A percentile compares a stretch with the other conserved stretches of the same genome.
Conservation (phyloP, 2,888 invertebrate genomes). For the Standfussiana lucernea region DNA sequence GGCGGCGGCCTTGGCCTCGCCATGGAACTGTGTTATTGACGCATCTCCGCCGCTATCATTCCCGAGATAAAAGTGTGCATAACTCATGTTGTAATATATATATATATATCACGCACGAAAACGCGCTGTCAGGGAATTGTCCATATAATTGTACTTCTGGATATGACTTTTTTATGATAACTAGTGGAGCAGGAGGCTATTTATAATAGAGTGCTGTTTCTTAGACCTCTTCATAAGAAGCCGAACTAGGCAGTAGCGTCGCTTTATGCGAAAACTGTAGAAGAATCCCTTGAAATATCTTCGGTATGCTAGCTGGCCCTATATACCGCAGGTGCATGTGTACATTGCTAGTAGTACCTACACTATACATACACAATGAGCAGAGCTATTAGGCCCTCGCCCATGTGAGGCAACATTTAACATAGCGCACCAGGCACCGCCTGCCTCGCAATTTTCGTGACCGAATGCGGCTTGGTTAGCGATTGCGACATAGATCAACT, state of each 20-base stretch:
- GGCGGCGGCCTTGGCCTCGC: constrained; percentile 82
- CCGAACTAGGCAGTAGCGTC: not conserved
- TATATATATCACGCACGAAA: constrained; percentile 20
- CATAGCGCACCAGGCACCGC: constrained; percentile 76
- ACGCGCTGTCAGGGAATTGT: not conserved
- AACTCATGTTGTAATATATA: constrained; percentile 28
- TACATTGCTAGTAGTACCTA: constrained; percentile 12
- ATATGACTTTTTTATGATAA: not conserved
- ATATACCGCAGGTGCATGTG: not conserved
- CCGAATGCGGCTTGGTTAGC: constrained; percentile 75
- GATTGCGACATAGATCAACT: constrained; percentile 74
- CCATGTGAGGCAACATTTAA: constrained; percentile 74
- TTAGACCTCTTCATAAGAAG: not conserved
- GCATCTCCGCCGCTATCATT: constrained; percentile 72
- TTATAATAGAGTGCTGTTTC: not conserved
- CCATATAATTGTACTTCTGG: not conserved
- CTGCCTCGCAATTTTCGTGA: constrained; percentile 79
- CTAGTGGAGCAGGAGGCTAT: not conserved
- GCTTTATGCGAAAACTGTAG: not conserved
- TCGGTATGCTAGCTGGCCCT: constrained; percentile 2
- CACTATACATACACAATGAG: constrained; percentile 42
- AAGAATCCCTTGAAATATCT: not conserved
- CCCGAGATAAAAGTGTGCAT: constrained; percentile 56
- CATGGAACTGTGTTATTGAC: constrained; percentile 82
- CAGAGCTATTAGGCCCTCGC: constrained; percentile 48